phyloP scores from a whole-genome alignment of 2,113 vertebrate species.

The Thalassoma bifasciatum region DNA sequence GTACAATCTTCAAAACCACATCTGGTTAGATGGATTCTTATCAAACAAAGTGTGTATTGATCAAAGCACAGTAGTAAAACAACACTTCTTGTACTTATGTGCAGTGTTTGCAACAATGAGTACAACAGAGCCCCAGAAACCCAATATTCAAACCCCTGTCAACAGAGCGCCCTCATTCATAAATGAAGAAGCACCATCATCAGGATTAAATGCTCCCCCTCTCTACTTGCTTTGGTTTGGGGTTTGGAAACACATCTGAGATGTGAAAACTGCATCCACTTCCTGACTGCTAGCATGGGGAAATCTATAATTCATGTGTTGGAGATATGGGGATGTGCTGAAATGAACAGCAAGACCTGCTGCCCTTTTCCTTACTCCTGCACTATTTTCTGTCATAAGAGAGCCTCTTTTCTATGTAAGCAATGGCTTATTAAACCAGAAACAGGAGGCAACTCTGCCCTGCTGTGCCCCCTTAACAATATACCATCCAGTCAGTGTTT shows the following conservation, averaged over 20 bases:
- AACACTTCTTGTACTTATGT: not conserved
- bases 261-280: conserved; percentile 59
- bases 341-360: conserved; percentile 55
- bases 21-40: not conserved
- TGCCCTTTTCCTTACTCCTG: conserved; percentile 57
- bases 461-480: conserved; percentile 58
- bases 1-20: not conserved
- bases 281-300: conserved; percentile 48
- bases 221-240: conserved; percentile 40
- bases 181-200: conserved; percentile 57
- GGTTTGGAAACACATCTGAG: conserved; percentile 47
- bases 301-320: conserved; percentile 79
- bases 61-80: conserved; percentile 6
- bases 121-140: conserved; percentile 30
- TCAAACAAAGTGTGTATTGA: not conserved
- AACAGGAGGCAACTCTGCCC: conserved; percentile 31
- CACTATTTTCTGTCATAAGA: conserved; percentile 54
- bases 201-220: conserved; percentile 53
- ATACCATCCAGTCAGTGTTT: conserved; percentile 27
- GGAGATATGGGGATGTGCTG: conserved; percentile 66
- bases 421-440: conserved; percentile 65
- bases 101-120: not conserved
- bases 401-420: conserved; percentile 54
- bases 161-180: conserved; percentile 57
- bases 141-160: conserved; percentile 49